These are phyloP conservation scores for Mythimna pallens DNA, from an alignment of 2,888 invertebrate species.

Conservation along the genomic window DNA sequence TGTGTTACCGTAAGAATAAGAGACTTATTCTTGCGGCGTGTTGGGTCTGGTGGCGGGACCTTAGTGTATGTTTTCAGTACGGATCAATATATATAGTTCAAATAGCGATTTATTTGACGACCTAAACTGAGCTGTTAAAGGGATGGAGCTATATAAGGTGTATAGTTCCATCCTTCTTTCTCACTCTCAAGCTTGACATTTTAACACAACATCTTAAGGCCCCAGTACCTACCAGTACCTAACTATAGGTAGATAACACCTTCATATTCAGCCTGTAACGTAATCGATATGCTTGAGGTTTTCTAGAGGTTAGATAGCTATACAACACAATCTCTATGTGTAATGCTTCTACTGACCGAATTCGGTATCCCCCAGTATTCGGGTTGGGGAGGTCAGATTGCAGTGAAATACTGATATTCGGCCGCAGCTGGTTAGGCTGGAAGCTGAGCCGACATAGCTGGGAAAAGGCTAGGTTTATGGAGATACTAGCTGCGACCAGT, in stretches of 20 bases:
- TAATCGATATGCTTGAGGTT: slow-evolving; percentile 40
- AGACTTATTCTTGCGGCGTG: too few species aligned
- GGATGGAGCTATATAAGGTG: too few species aligned
- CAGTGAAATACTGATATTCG: slow-evolving; percentile 39
- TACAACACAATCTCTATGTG: background rate
- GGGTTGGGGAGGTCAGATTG: slow-evolving; percentile 45
- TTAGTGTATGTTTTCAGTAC: too few species aligned
- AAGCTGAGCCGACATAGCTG: slow-evolving; percentile 15
- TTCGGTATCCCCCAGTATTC: slow-evolving; percentile 43
- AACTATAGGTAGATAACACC: background rate
- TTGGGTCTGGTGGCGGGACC: too few species aligned
- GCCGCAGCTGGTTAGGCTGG: slow-evolving; percentile 26
- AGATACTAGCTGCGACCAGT: background rate
- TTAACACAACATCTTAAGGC: too few species aligned
- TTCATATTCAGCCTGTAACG: background rate
- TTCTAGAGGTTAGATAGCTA: background rate
- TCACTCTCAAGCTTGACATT: too few species aligned
- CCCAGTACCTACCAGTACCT: too few species aligned
- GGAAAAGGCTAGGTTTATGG: background rate
- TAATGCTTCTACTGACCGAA: slow-evolving; percentile 25
- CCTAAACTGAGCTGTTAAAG: too few species aligned
- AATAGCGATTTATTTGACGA: too few species aligned
- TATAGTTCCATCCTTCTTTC: too few species aligned
- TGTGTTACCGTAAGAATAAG: too few species aligned
- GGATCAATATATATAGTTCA: too few species aligned